These are phyloP conservation scores for Standfussiana lucernea DNA, from an alignment of 2,888 invertebrate species.

Conservation along the genomic window DNA sequence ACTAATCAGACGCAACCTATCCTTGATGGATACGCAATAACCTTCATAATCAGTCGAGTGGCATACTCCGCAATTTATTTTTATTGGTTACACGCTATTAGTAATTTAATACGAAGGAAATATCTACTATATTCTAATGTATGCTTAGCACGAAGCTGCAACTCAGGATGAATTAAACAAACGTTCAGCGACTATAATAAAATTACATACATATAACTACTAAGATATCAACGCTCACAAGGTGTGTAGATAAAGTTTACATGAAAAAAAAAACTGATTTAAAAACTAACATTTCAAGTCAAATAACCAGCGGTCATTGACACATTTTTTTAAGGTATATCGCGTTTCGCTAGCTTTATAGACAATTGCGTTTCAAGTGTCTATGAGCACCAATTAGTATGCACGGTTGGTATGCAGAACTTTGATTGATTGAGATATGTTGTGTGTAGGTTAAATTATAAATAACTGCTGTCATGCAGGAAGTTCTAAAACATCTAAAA, in stretches of 20 bases:
- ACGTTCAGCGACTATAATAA: constrained; percentile 11
- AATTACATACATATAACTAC: no score
- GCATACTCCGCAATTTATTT: constrained; percentile 73
- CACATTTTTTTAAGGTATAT: not conserved
- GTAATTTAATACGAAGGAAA: constrained; percentile 69
- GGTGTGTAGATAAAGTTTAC: no score
- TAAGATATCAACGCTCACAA: no score
- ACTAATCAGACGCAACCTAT: constrained; percentile 33
- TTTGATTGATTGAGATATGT: not conserved
- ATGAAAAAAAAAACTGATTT: no score
- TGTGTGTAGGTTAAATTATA: not conserved
- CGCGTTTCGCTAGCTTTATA: not conserved
- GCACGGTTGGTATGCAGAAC: not conserved
- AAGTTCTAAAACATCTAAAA: no score
- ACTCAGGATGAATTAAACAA: constrained; percentile 54
- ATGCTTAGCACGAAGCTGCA: constrained; percentile 53
- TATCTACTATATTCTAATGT: constrained; percentile 46
- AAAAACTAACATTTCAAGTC: no score
- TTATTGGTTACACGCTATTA: constrained; percentile 70
- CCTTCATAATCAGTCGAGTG: constrained; percentile 69
- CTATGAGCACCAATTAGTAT: constrained; percentile 5
- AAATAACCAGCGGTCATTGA: not conserved
- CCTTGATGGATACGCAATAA: constrained; percentile 54
- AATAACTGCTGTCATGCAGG: not conserved
- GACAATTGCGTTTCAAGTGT: constrained; percentile 33